Evolutionary conservation across 2,888 invertebrate species (phyloP).

Genomic region (Endotricha flammealis): DNA sequence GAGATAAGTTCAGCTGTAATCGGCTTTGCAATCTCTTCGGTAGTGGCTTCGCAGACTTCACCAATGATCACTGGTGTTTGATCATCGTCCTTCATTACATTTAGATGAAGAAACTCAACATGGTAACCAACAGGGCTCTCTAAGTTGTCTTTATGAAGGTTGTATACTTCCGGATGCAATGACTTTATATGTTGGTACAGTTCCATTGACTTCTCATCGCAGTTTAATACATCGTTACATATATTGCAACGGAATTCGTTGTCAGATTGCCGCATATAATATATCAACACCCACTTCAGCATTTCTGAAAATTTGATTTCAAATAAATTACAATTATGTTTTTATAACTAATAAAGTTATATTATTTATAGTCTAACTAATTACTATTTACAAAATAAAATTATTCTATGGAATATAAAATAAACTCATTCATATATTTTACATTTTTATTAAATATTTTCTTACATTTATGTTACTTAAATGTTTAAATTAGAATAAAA

Average conservation of each 20-base stretch:
- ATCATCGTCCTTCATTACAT: conserved; percentile 48
- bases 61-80: conserved; percentile 45
- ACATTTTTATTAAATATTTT: no score
- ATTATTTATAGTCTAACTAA: no score
- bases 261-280: conserved; percentile 39
- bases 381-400: no score
- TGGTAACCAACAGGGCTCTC: conserved; percentile 58
- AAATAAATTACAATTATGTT: not conserved
- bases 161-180: conserved; percentile 51
- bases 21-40: conserved; percentile 21
- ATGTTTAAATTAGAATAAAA: no score
- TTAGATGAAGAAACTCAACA: conserved; percentile 61
- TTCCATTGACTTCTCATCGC: conserved; percentile 37
- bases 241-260: conserved; percentile 50
- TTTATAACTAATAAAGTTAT: not conserved
- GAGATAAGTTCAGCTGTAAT: conserved; percentile 6
- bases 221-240: conserved; percentile 40
- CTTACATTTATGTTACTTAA: no score
- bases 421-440: no score
- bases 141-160: conserved; percentile 57
- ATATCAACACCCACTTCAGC: conserved; percentile 61
- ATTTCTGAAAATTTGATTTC: conserved; percentile 25
- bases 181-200: conserved; percentile 45
- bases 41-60: conserved; percentile 45
- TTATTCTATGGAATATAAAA: no score